Conservation (phyloP, 2,113 vertebrate species). For the Epinephelus fuscoguttatus region DNA sequence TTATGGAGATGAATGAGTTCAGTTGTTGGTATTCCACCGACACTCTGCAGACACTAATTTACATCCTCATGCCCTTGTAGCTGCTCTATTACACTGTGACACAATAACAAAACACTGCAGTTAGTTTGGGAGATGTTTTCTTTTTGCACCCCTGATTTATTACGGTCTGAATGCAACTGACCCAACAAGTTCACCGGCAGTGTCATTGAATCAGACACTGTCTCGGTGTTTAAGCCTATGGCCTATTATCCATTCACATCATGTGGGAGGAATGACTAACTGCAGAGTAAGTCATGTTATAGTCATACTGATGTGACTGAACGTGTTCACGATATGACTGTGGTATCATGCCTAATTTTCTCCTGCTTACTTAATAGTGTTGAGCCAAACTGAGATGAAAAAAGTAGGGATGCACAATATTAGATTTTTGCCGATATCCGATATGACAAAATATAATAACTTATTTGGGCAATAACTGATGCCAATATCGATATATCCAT, state of each 20-base stretch:
- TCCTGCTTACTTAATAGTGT: too few relatives aligned
- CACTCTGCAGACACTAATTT: neutral
- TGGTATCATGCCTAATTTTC: too few relatives aligned
- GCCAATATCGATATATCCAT: too few relatives aligned
- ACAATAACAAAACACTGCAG: neutral
- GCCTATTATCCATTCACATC: neutral
- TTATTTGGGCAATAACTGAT: too few relatives aligned
- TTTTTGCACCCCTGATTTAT: neutral
- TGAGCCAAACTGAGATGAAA: too few relatives aligned
- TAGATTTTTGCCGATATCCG: too few relatives aligned
- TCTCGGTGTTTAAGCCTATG: neutral
- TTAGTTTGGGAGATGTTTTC: neutral
- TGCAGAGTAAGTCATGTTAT: neutral
- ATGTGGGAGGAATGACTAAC: neutral
- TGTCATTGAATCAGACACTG: neutral
- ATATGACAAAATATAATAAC: too few relatives aligned
- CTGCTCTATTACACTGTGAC: neutral
- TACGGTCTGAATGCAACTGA: neutral
- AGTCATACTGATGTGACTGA: too few relatives aligned
- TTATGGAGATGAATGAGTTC: constrained; percentile 23
- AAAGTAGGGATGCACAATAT: too few relatives aligned
- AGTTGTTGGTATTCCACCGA: neutral
- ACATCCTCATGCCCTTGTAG: neutral
- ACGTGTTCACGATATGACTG: too few relatives aligned
- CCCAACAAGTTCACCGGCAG: neutral